These are phyloP conservation scores for Nicator chloris DNA, from an alignment of 2,113 vertebrate genomes.

Conservation along the genomic window DNA sequence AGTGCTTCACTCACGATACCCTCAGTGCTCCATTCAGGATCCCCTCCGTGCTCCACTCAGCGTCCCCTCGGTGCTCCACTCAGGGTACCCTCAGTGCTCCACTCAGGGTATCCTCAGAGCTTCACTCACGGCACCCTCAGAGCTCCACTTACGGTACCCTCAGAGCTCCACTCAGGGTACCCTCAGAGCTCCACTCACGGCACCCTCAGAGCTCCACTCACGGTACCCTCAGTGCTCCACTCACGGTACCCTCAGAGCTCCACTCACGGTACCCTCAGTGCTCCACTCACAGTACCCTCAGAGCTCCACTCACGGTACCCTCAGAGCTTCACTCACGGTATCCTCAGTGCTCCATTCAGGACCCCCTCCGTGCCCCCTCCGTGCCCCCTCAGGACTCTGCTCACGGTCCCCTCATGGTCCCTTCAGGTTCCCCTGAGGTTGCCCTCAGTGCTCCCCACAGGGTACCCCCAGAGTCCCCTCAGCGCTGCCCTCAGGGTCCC, in stretches of 20 bases:
- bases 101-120: neutral
- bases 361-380: neutral
- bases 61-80: neutral
- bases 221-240: accelerated
- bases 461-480: neutral
- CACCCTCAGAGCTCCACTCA: too few species aligned
- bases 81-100: neutral
- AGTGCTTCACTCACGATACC: too few species aligned
- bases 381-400: neutral
- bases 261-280: neutral
- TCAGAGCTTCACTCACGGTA: too few species aligned
- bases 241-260: too few species aligned
- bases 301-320: too few species aligned
- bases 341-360: too few species aligned
- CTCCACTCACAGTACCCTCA: neutral
- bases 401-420: accelerated
- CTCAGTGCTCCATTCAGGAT: too few species aligned
- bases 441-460: neutral
- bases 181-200: accelerated
- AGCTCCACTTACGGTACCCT: neutral
- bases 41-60: neutral
- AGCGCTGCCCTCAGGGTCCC: accelerated
- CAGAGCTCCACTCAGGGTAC: accelerated
- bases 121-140: neutral
- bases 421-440: neutral